These are phyloP conservation scores for Atta colombica DNA, from an alignment of 1,140 invertebrate species.

Conservation along the genomic window DNA sequence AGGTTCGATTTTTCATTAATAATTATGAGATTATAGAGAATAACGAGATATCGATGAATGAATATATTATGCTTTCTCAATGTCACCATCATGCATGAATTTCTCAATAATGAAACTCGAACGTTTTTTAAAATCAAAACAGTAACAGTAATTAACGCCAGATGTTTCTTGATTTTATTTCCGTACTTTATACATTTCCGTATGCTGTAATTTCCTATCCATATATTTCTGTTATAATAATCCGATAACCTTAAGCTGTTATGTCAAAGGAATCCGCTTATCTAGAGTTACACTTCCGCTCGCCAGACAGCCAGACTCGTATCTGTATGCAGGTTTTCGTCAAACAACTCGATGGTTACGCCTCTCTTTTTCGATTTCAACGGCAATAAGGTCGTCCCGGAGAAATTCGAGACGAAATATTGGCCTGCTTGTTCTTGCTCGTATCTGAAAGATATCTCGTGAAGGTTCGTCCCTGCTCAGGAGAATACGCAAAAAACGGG, in stretches of 20 bases:
- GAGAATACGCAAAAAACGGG: slow-evolving; percentile 39
- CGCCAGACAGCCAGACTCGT: slow-evolving; percentile 3
- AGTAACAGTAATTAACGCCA: neutral
- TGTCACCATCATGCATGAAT: neutral
- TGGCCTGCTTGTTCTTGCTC: neutral
- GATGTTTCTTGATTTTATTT: slow-evolving; percentile 11
- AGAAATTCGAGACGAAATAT: neutral
- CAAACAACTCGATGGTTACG: neutral
- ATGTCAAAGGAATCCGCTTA: slow-evolving; percentile 54
- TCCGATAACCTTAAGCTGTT: slow-evolving; percentile 44
- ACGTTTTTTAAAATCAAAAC: neutral
- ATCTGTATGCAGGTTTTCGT: slow-evolving; percentile 19
- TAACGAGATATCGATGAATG: neutral
- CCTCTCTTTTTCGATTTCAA: neutral
- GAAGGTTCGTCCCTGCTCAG: slow-evolving; percentile 24
- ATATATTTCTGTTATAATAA: slow-evolving; percentile 44
- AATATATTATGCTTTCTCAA: neutral
- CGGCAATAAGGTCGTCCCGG: neutral
- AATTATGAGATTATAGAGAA: neutral
- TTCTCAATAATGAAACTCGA: neutral
- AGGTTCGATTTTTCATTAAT: neutral
- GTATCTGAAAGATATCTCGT: neutral
- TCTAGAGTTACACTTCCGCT: slow-evolving; percentile 26
- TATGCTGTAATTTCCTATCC: slow-evolving; percentile 34
- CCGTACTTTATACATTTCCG: slow-evolving; percentile 33